Conservation (phyloP, 1,140 invertebrate species). For the Conus betulinus region DNA sequence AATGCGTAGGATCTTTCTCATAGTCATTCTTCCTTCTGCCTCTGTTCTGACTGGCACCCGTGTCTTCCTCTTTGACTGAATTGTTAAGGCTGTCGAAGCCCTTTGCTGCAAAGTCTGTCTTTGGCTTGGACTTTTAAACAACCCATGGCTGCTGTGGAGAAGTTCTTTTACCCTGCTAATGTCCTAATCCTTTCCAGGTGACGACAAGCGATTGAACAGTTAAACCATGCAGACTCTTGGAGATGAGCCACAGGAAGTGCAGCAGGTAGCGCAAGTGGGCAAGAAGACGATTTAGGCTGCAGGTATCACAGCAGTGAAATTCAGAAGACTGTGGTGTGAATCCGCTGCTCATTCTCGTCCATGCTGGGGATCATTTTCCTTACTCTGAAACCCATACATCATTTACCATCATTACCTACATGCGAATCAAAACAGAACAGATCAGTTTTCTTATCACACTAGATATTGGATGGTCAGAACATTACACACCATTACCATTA, state of each 20-base stretch:
- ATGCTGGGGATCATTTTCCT: background rate
- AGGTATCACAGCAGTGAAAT: background rate
- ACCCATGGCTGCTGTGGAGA: background rate
- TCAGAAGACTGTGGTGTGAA: background rate
- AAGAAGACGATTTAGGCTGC: background rate
- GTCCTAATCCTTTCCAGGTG: too few relatives aligned
- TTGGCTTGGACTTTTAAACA: conserved; percentile 25
- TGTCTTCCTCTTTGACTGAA: background rate
- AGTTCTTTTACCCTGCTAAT: too few relatives aligned
- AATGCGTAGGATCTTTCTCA: conserved; percentile 41
- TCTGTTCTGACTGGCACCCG: background rate
- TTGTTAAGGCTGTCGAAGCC: background rate
- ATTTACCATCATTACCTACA: too few relatives aligned
- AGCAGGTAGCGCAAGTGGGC: background rate
- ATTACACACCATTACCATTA: too few relatives aligned
- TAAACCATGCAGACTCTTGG: too few relatives aligned
- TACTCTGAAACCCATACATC: background rate
- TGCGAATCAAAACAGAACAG: too few relatives aligned
- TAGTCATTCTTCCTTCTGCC: conserved; percentile 38
- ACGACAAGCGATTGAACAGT: too few relatives aligned
- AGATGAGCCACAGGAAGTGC: background rate
- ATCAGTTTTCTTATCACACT: too few relatives aligned
- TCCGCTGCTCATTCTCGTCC: background rate
- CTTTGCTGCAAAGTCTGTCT: background rate
- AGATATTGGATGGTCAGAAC: too few relatives aligned